Percentiles rank a stretch among this genome's conserved stretches.
phyloP scores from a whole-genome alignment of 2,113 vertebrate genomes.

The Danionella cerebrum region DNA sequence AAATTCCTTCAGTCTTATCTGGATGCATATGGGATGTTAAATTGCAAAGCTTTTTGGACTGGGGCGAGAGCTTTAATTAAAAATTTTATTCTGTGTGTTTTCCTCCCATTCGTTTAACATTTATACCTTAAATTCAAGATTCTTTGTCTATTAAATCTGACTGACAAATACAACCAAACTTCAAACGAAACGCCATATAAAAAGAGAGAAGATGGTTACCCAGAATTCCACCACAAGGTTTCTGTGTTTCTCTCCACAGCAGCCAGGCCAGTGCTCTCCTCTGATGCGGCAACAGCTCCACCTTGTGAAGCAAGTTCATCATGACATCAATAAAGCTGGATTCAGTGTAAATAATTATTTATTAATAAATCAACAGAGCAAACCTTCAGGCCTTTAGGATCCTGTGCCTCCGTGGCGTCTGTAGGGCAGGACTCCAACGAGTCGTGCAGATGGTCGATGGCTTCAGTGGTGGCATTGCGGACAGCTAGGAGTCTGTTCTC shows the following conservation, averaged over 20 bases:
- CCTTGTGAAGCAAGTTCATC: conserved; percentile 41
- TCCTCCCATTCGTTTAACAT: no score
- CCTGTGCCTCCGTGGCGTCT: conserved; percentile 57
- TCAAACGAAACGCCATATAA: no score
- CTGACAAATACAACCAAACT: no score
- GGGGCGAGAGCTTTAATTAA: no score
- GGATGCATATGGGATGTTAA: no score
- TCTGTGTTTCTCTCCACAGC: conserved; percentile 86
- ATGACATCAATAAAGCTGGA: neutral
- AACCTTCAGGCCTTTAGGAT: conserved; percentile 81
- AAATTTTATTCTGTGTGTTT: no score
- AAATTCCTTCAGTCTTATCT: no score
- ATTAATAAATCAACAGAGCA: no score
- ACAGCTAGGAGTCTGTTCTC: conserved; percentile 59
- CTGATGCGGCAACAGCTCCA: conserved; percentile 78
- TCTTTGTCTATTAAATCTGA: no score
- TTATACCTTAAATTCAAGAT: no score
- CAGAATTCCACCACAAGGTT: conserved; percentile 87
- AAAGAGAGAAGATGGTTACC: conserved; percentile 61
- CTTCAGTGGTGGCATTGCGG: conserved; percentile 70
- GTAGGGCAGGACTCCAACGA: conserved; percentile 79
- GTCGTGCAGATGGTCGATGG: conserved; percentile 79
- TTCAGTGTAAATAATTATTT: neutral
- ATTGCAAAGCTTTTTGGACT: no score
- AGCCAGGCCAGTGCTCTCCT: conserved; percentile 84